Percentiles rank a stretch among this genome's conserved stretches.
Evolutionary conservation across 2,113 vertebrate genomes (phyloP).

Genomic region (Siniperca knerii): DNA sequence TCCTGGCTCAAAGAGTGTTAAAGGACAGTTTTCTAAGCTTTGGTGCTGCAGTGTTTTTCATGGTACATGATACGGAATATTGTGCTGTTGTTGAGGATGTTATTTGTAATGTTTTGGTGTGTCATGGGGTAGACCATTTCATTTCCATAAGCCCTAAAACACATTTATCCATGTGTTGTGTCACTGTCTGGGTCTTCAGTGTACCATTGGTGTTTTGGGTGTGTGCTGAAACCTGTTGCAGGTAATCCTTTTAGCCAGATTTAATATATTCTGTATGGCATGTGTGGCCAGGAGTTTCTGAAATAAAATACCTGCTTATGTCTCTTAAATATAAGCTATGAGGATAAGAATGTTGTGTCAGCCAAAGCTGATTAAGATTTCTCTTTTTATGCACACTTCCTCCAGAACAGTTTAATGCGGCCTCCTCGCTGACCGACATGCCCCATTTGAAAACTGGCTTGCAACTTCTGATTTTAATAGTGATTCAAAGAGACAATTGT

Average conservation of each 20-base stretch:
- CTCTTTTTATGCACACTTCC: conserved; percentile 4
- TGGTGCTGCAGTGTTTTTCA: not conserved
- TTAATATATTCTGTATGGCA: conserved; percentile 24
- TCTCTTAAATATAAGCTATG: conserved; percentile 9
- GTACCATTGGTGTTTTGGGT: conserved; percentile 4
- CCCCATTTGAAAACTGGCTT: not conserved
- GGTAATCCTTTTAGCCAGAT: conserved; percentile 44
- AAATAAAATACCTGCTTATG: conserved; percentile 1
- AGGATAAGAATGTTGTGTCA: not conserved
- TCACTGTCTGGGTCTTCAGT: conserved; percentile 8
- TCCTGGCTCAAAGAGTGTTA: not conserved
- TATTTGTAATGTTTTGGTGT: conserved; percentile 4
- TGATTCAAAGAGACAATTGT: conserved; percentile 24
- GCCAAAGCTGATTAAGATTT: conserved; percentile 32
- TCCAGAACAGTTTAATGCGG: not conserved
- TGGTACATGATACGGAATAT: not conserved
- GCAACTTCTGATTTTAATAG: not conserved
- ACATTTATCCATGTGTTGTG: conserved; percentile 15
- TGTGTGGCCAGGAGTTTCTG: conserved; percentile 5
- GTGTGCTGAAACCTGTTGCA: conserved; percentile 55
- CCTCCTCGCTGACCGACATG: not conserved
- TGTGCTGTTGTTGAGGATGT: not conserved
- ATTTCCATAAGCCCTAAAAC: conserved; percentile 21
- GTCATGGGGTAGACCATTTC: not conserved
- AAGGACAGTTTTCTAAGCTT: not conserved